Percentiles rank a stretch among this genome's conserved stretches.
Evolutionary conservation across 2,888 invertebrate genomes (phyloP).

Genomic region (Hybos culiciformis): DNA sequence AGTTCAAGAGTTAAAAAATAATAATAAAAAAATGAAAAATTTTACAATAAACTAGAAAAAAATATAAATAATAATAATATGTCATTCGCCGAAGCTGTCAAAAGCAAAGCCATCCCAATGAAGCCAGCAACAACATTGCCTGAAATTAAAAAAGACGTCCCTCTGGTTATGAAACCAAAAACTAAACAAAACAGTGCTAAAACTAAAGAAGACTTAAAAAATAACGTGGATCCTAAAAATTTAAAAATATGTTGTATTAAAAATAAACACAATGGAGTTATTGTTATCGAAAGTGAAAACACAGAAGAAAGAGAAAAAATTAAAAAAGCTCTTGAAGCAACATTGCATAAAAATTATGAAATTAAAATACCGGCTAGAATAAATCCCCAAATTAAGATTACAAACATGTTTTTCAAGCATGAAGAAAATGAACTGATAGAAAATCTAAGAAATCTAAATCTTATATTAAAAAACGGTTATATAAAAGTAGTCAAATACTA

Average conservation of each 20-base stretch:
- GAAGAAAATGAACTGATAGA: neutral
- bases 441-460: neutral
- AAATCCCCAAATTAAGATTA: neutral
- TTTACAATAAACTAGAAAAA: neutral
- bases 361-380: constrained; percentile 1
- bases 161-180: neutral
- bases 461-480: neutral
- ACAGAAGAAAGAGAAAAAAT: neutral
- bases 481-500: constrained; percentile 1
- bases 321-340: constrained; percentile 2
- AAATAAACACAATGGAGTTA: neutral
- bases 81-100: constrained; percentile 1
- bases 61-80: neutral
- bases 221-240: constrained; percentile 1
- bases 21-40: neutral
- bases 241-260: neutral
- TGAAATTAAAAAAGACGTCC: neutral
- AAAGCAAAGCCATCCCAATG: neutral
- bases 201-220: constrained; percentile 3
- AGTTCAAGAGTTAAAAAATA: neutral
- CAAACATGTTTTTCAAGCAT: constrained; percentile 1
- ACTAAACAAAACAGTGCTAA: neutral
- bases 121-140: neutral
- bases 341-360: constrained; percentile 1
- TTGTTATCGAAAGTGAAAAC: neutral